phyloP scores from a whole-genome alignment of 2,113 vertebrate genomes.

The Chamaetylas fuelleborni region DNA sequence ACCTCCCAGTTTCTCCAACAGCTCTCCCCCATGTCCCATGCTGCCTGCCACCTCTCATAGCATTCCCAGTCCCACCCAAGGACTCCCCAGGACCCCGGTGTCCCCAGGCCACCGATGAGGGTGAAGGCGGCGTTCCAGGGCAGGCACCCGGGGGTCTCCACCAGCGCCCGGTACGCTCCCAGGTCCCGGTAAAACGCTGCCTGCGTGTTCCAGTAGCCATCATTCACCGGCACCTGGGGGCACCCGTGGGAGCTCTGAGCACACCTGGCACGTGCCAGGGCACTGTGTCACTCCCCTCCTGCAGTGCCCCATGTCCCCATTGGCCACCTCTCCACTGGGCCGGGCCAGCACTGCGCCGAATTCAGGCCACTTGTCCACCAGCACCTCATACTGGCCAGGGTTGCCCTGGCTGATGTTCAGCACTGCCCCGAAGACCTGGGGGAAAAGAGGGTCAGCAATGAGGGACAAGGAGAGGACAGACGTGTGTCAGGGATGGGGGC shows the following conservation, averaged over 20 bases:
- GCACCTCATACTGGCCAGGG: not conserved
- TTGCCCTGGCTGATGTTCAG: conserved; percentile 50
- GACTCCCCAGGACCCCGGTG: not conserved
- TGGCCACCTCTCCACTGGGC: not conserved
- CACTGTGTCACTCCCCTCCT: not conserved
- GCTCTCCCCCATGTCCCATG: accelerated
- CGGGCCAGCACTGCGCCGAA: not conserved
- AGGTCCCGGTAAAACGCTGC: not conserved
- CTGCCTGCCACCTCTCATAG: not conserved
- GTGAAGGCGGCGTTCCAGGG: not conserved
- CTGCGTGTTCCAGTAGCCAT: not conserved
- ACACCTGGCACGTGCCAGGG: accelerated
- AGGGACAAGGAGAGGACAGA: not conserved
- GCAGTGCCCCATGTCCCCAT: not conserved
- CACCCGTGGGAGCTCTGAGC: not conserved
- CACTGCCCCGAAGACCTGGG: conserved; percentile 5
- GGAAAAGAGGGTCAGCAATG: not conserved
- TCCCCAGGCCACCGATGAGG: not conserved
- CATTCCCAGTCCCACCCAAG: not conserved
- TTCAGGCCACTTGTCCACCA: conserved; percentile 34
- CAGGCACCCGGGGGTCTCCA: conserved; percentile 4
- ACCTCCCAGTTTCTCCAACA: not conserved
- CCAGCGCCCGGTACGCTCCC: not conserved
- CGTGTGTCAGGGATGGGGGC: not conserved
- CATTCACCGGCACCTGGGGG: not conserved